Conservation (phyloP, 2,113 vertebrate species). For the Phylloscopus trochilus region DNA sequence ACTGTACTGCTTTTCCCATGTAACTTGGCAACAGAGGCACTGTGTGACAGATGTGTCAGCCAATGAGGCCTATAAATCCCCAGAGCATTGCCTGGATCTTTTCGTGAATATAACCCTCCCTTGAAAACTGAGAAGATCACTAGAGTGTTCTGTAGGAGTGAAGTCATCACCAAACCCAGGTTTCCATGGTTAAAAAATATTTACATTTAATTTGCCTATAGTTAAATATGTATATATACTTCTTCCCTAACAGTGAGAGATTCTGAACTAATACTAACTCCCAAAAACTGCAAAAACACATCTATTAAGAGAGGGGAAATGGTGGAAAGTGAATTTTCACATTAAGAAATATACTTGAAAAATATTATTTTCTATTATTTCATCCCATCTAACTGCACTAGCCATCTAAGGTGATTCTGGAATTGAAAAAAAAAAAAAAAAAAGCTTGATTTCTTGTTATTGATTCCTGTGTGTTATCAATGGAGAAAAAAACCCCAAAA, state of each 20-base stretch:
- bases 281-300: background rate
- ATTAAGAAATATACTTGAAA: background rate
- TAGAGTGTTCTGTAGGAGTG: background rate
- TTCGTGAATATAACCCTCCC: background rate
- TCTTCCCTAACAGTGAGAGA: background rate
- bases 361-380: background rate
- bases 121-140: background rate
- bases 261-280: background rate
- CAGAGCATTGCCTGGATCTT: background rate
- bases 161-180: background rate
- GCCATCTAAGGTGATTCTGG: background rate
- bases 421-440: background rate
- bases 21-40: background rate
- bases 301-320: background rate
- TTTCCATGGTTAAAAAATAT: conserved; percentile 18
- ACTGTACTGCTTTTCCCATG: background rate
- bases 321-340: background rate
- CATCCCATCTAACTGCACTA: background rate
- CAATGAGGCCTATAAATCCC: background rate
- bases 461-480: background rate
- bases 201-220: conserved; percentile 4
- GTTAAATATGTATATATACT: background rate
- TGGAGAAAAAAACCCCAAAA: too few species aligned
- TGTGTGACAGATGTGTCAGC: background rate
- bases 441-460: background rate